These are phyloP conservation scores for Pollimyrus isidori DNA, from an alignment of 2,113 vertebrate species.

Conservation along the genomic window DNA sequence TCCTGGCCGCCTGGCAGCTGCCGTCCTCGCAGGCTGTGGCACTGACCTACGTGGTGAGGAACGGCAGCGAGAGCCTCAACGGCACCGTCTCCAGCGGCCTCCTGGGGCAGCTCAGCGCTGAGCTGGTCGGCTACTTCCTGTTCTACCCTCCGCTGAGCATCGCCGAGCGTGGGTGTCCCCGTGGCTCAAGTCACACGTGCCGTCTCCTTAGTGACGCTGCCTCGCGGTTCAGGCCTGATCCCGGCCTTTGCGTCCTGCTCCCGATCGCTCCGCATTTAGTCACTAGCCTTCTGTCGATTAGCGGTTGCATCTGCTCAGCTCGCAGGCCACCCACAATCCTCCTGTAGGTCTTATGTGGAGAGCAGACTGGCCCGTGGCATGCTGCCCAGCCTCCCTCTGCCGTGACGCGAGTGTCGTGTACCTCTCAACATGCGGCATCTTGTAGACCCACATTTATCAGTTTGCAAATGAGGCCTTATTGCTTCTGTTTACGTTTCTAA, in stretches of 20 bases:
- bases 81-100: slow-evolving; percentile 84
- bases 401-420: neutral
- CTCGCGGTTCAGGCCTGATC: neutral
- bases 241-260: neutral
- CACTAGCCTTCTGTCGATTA: neutral
- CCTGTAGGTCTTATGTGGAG: neutral
- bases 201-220: neutral
- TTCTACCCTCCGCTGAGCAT: slow-evolving; percentile 89
- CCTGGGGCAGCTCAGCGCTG: slow-evolving; percentile 86
- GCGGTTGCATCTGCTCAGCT: neutral
- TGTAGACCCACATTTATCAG: neutral
- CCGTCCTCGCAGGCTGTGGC: slow-evolving; percentile 73
- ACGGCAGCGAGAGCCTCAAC: slow-evolving; percentile 75
- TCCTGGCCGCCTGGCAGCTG: slow-evolving; percentile 74
- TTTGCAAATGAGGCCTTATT: neutral
- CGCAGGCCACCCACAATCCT: neutral
- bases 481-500: neutral
- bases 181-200: neutral
- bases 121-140: slow-evolving; percentile 93
- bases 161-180: slow-evolving; percentile 83
- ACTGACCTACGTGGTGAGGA: slow-evolving; percentile 84
- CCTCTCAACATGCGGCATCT: neutral
- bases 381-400: neutral
- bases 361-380: neutral
- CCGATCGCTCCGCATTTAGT: neutral